Evolutionary conservation across 1,140 invertebrate species (phyloP), one percentile per base, ranked within the genome.

Genomic region (Macrosteles quadrilineatus): DNA sequence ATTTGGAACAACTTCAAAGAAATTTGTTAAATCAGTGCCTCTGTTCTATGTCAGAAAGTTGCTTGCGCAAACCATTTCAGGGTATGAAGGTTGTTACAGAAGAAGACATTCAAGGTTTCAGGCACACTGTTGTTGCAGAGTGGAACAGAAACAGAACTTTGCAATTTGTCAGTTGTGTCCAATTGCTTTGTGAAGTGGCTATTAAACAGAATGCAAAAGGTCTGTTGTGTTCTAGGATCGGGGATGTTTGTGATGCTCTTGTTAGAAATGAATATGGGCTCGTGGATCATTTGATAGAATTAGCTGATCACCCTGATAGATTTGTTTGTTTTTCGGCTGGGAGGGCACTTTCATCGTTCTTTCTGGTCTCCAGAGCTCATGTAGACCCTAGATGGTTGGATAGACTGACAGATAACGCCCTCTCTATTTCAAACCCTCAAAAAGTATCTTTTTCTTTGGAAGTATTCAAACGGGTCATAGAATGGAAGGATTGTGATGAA

Each of bases 361-460:
- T 96, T 73, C 88, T 95, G 67, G 88, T 93, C 68, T 90, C 91
- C 14, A 91, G 92, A 77, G 90, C 92, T 53, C 89, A 88, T 71
- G 85, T 92, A 1, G 89, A 93, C 76, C 85, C 89, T 69, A 83
- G 87, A 72, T 93, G 91, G 89, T 78, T 95, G 40, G 91, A 93
- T 73, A 88, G 87, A 74, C 73, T 86, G 4, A 82, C 82, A 76
- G 57, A 83, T 76, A 75, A 85, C 79, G 47, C 80, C 77, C 68
- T 84, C 74, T 64, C 80, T 81, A 85, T 90, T 68, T 83, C 87
- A n/a, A 85, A 89, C 77, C 87, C 87, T 75, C 80, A 87, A 40
- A 90, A 90, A 81, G 91, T 94, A 78, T 87, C 91, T 71, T 93
- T 94, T 77, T 91, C 90, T 64, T 80, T 95, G 72, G 93, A 95